Conservation (phyloP, 2,888 invertebrate genomes). For the Thereva nobilitata region DNA sequence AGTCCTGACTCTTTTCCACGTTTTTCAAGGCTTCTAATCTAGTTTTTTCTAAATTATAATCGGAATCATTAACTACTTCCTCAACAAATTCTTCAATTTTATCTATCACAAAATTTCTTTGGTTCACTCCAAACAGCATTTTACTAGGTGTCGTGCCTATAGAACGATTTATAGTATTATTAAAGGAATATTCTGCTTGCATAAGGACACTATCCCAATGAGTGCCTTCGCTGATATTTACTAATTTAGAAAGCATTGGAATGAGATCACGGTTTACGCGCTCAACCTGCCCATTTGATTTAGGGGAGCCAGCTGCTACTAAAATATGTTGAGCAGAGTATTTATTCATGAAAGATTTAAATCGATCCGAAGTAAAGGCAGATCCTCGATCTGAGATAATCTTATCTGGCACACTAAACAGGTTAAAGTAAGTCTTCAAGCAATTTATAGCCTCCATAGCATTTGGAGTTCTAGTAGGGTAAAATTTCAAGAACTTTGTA, state of each 20-base stretch:
- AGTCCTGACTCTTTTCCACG: conserved; percentile 41
- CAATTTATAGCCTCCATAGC: neutral
- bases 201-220: conserved; percentile 42
- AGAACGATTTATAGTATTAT: conserved; percentile 44
- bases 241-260: conserved; percentile 5
- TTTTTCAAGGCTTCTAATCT: too few species aligned
- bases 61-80: too few species aligned
- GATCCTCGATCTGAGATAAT: conserved; percentile 19
- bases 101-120: too few species aligned
- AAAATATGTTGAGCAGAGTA: conserved; percentile 37
- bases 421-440: conserved; percentile 11
- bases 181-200: conserved; percentile 43
- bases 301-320: conserved; percentile 41
- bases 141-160: conserved; percentile 45
- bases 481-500: too few species aligned
- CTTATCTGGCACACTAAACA: conserved; percentile 5
- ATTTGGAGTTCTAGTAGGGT: conserved; percentile 3
- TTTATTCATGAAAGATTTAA: conserved; percentile 40
- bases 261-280: conserved; percentile 35
- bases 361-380: conserved; percentile 13
- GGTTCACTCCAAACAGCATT: conserved; percentile 46
- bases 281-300: conserved; percentile 44
- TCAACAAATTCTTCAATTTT: too few species aligned
- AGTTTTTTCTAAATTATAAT: too few species aligned
- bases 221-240: neutral